Evolutionary conservation across 2,888 invertebrate species (phyloP).

Genomic region (Torymus aiolomorphi): DNA sequence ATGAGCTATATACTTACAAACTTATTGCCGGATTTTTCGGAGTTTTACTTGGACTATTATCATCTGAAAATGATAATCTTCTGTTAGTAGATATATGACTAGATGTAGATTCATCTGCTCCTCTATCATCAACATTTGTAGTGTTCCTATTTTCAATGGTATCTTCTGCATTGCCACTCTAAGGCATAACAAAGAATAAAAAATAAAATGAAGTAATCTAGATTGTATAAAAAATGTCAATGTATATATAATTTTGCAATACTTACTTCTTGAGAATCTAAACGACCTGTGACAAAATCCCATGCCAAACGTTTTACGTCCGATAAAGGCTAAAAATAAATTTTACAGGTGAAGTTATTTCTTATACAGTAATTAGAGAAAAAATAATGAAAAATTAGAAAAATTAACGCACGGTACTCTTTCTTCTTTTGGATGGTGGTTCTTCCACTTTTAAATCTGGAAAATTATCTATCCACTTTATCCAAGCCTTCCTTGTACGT

Average conservation of each 20-base stretch:
- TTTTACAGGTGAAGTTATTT: background rate
- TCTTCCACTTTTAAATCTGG: constrained; percentile 74
- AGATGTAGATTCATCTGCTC: constrained; percentile 14
- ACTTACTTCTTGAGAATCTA: constrained; percentile 50
- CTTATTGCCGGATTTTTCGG: constrained; percentile 62
- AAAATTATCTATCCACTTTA: constrained; percentile 76
- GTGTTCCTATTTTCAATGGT: constrained; percentile 26
- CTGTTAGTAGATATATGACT: constrained; percentile 62
- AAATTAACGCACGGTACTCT: constrained; percentile 72
- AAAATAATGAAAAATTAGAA: constrained; percentile 3
- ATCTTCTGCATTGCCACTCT: constrained; percentile 19
- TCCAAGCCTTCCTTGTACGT: constrained; percentile 76
- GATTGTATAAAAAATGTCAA: background rate
- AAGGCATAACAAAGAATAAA: background rate
- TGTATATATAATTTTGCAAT: background rate
- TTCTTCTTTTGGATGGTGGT: constrained; percentile 68
- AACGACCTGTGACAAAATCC: constrained; percentile 63
- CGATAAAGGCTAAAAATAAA: constrained; percentile 70
- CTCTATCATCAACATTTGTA: constrained; percentile 58
- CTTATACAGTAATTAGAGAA: background rate
- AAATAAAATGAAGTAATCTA: constrained; percentile 12
- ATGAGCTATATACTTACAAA: constrained; percentile 40
- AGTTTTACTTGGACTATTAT: constrained; percentile 58
- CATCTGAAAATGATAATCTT: constrained; percentile 66
- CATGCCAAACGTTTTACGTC: constrained; percentile 72